Conservation (phyloP, 2,797 vertebrate genomes). For the Spondyliosoma cantharus region DNA sequence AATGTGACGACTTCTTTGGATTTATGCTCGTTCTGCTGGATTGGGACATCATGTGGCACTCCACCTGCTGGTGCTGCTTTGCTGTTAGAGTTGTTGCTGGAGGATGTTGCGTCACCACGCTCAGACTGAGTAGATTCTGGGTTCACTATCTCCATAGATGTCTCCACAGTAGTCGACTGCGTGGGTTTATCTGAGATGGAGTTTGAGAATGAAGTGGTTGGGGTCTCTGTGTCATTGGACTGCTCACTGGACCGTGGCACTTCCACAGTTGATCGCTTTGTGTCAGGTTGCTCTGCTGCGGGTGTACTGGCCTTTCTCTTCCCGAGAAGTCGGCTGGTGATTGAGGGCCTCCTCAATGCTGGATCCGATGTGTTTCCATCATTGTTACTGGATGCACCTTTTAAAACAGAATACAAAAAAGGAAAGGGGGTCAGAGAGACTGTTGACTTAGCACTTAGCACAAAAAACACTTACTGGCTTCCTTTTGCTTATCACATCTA, state of each 20-base stretch:
- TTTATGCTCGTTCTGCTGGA: constrained; percentile 20
- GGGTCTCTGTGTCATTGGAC: constrained; percentile 13
- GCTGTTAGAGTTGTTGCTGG: constrained; percentile 30
- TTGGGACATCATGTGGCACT: constrained; percentile 13
- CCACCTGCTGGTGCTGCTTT: constrained; percentile 3
- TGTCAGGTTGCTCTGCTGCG: constrained; percentile 49
- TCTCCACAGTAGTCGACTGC: background rate
- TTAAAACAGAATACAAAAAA: constrained; percentile 28
- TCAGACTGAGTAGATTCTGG: constrained; percentile 36
- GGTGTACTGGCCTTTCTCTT: constrained; percentile 79
- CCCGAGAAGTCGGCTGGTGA: constrained; percentile 70
- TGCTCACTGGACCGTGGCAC: background rate
- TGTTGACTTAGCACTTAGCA: background rate
- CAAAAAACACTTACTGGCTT: constrained; percentile 11
- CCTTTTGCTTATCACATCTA: background rate
- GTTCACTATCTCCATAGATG: background rate
- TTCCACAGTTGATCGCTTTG: constrained; percentile 53
- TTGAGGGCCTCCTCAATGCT: constrained; percentile 46
- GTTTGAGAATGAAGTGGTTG: constrained; percentile 46
- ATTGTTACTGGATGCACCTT: constrained; percentile 53
- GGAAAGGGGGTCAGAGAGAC: background rate
- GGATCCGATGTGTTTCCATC: constrained; percentile 36
- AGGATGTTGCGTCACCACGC: constrained; percentile 6
- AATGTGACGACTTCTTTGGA: background rate
- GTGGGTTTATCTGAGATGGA: constrained; percentile 24